Conservation (phyloP, 2,888 invertebrate species). For the Platycnemis pennipes region DNA sequence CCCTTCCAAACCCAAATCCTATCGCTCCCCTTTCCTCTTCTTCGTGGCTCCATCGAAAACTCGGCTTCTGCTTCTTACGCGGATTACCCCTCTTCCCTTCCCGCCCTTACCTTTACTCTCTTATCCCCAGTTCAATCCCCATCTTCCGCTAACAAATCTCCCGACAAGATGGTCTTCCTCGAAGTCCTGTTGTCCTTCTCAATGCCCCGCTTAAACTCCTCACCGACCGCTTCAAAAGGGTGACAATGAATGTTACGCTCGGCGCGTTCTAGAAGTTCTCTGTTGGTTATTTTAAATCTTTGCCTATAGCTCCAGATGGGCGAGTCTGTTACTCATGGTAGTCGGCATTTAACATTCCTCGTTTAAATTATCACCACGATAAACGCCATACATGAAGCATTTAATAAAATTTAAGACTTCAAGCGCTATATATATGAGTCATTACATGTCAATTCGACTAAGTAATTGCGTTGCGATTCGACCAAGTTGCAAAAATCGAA, state of each 20-base stretch:
- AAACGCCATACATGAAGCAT: too few species aligned
- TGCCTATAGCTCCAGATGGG: too few species aligned
- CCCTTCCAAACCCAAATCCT: background rate
- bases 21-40: background rate
- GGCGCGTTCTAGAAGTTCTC: background rate
- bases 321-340: too few species aligned
- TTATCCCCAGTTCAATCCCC: background rate
- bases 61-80: background rate
- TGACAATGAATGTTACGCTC: background rate
- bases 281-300: too few species aligned
- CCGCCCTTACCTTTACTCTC: background rate
- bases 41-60: background rate
- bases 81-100: background rate
- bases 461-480: too few species aligned
- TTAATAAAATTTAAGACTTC: too few species aligned
- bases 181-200: background rate
- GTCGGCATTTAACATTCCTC: too few species aligned
- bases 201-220: background rate
- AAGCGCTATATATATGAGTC: too few species aligned
- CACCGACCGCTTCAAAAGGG: background rate
- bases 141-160: background rate
- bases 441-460: too few species aligned
- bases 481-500: too few species aligned
- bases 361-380: too few species aligned
- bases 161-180: background rate